These are phyloP conservation scores for Austrofundulus limnaeus DNA, from an alignment of 2,113 vertebrate genomes.

Conservation along the genomic window DNA sequence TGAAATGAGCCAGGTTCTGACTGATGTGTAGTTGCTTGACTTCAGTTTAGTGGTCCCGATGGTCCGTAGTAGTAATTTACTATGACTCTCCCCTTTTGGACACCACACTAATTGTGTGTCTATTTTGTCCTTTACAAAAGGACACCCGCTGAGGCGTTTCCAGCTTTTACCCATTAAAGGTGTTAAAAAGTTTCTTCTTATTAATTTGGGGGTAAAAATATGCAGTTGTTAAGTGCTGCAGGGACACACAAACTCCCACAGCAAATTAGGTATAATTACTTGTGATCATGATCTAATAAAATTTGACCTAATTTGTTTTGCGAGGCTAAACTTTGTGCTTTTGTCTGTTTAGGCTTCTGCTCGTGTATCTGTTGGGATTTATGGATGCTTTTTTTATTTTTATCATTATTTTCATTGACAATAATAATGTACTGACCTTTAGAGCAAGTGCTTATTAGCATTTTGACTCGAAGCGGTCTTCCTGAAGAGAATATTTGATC, in stretches of 20 bases:
- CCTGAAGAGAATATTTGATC: too few relatives aligned
- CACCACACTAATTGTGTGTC: neutral
- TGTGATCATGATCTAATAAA: neutral
- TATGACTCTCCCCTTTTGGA: neutral
- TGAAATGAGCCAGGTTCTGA: neutral
- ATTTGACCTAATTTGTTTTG: conserved; percentile 13
- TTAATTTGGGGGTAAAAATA: neutral
- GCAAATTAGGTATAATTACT: neutral
- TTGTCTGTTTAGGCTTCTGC: neutral
- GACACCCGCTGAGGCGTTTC: fast-evolving
- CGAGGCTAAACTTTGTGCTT: neutral
- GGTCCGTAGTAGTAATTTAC: neutral
- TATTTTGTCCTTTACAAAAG: neutral
- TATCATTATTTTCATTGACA: neutral
- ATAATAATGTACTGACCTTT: neutral
- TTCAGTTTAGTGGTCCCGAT: neutral
- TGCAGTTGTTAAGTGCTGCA: neutral
- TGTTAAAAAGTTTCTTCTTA: neutral
- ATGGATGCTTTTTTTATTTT: too few relatives aligned
- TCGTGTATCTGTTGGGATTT: too few relatives aligned
- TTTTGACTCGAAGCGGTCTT: neutral
- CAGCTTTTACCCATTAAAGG: neutral
- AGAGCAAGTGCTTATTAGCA: neutral
- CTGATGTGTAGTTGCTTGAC: neutral
- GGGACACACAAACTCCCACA: neutral